Base-by-base conservation (phyloP, 2,113 vertebrate species). In the Tricholaema leucomelas region DNA sequence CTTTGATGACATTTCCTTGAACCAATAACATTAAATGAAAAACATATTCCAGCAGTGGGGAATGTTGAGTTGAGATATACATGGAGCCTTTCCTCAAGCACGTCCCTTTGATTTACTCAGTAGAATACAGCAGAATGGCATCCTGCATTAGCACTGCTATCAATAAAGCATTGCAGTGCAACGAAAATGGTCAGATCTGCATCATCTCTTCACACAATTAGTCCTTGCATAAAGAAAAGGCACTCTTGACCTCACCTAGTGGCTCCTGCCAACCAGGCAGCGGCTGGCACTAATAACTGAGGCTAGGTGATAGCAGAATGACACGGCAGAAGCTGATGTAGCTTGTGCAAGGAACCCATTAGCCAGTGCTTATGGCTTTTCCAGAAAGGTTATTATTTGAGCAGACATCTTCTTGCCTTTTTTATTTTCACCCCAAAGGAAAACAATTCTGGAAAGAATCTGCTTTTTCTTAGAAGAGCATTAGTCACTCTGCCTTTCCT, bases 121-220 rank as follows among this genome's bases (percentile, higher is more conserved):
- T 25, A 30, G 38, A 81, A 28, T 55, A 59, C 79, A 69, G 44
- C 31, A 5, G 21, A 63, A 66, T 23, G n/a, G 33, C 33, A 69
- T 69, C 55, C 78, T 76, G 63, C 44, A 9, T 66, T 76, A 70
- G 40, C 59, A 15, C 21, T 63, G 35, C 79, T 79, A 4, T 63
- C 89, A 70, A 55, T 75, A 70, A 88, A 88, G 56, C 2, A 0
- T 20, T 48, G 33, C 40, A 81, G 20, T 5, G 72, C 63, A 78
- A 78, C 11, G 28, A 64, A 84, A 81, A 2, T 3, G 6, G 42
- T 33, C 80, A 75, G 66, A 55, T 60, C 67, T 66, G 31, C 59
- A 89, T 85, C 71, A 70, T 70, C 55, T 90, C 78, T 67, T 69
- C 72, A 70, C 54, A 15, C 73, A 60, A 52, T 70, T 85, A 87